These are phyloP conservation scores for Bellardia pandia DNA, from an alignment of 2,888 invertebrate species.

Conservation along the genomic window DNA sequence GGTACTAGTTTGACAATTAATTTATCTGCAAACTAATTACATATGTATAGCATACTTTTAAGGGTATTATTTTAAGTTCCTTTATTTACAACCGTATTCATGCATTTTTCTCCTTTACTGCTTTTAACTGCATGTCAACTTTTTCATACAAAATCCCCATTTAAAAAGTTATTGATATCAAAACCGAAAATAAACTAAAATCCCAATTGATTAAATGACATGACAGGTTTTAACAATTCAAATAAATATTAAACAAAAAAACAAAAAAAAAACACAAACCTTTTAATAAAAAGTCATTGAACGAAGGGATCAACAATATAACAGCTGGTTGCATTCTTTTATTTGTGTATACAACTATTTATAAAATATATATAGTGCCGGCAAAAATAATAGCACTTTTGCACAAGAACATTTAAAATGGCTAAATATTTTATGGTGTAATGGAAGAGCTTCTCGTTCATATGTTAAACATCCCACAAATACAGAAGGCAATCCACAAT, in stretches of 20 bases:
- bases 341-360: neutral
- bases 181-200: slow-evolving; percentile 14
- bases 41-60: neutral
- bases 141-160: slow-evolving; percentile 3
- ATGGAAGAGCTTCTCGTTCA: too few species aligned
- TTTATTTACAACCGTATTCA: neutral
- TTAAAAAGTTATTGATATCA: slow-evolving; percentile 30
- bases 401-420: too few species aligned
- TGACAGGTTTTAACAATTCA: slow-evolving; percentile 41
- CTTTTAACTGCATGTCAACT: slow-evolving; percentile 1
- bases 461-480: too few species aligned
- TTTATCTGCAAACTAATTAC: neutral
- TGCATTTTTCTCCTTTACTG: neutral
- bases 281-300: slow-evolving; percentile 41
- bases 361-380: neutral
- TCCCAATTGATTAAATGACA: slow-evolving; percentile 36
- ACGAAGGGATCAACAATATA: slow-evolving; percentile 29
- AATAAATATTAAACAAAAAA: slow-evolving; percentile 6
- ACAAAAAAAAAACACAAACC: neutral
- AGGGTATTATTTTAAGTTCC: neutral
- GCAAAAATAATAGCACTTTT: too few species aligned
- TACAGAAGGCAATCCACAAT: too few species aligned
- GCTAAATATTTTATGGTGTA: too few species aligned
- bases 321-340: slow-evolving; percentile 36
- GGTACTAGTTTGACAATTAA: neutral